Percentiles rank a stretch among this genome's conserved stretches.
These are phyloP conservation scores for Hyppa rectilinea DNA, from an alignment of 2,888 invertebrate genomes.

Conservation along the genomic window DNA sequence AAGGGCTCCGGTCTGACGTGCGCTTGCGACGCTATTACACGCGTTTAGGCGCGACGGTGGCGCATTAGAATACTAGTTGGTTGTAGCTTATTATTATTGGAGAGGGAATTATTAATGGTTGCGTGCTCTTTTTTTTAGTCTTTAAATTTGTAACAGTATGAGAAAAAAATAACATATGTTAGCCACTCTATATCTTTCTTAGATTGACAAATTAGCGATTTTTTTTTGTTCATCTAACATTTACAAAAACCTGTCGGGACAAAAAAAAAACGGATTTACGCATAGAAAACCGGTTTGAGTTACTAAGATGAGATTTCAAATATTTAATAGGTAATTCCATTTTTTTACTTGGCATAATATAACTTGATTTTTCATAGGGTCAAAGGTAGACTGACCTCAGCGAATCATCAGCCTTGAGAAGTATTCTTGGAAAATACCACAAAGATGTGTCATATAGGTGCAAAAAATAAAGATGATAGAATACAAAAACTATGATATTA, in stretches of 20 bases:
- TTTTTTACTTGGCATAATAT: not conserved
- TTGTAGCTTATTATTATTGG: constrained; percentile 19
- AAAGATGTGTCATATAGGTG: constrained; percentile 44
- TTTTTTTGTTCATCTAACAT: not conserved
- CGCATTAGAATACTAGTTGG: constrained; percentile 39
- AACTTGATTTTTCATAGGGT: constrained; percentile 40
- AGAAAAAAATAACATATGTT: not conserved
- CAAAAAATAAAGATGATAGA: constrained; percentile 30
- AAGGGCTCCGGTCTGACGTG: constrained; percentile 65
- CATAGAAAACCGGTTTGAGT: constrained; percentile 15
- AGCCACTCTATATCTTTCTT: not conserved
- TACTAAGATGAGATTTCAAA: constrained; percentile 10
- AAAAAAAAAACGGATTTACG: constrained; percentile 8
- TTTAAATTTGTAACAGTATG: not conserved
- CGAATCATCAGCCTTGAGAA: constrained; percentile 42
- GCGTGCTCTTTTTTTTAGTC: not conserved
- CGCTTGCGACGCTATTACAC: constrained; percentile 56
- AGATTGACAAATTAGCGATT: constrained; percentile 23
- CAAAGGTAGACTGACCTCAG: constrained; percentile 42
- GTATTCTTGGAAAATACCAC: constrained; percentile 47
- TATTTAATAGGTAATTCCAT: constrained; percentile 10
- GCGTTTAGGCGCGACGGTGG: constrained; percentile 51
- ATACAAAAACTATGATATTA: constrained; percentile 1
- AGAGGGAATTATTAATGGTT: not conserved
- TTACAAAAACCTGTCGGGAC: not conserved